These are phyloP conservation scores for Maccullochella peelii DNA, from an alignment of 2,113 vertebrate species.

Conservation along the genomic window DNA sequence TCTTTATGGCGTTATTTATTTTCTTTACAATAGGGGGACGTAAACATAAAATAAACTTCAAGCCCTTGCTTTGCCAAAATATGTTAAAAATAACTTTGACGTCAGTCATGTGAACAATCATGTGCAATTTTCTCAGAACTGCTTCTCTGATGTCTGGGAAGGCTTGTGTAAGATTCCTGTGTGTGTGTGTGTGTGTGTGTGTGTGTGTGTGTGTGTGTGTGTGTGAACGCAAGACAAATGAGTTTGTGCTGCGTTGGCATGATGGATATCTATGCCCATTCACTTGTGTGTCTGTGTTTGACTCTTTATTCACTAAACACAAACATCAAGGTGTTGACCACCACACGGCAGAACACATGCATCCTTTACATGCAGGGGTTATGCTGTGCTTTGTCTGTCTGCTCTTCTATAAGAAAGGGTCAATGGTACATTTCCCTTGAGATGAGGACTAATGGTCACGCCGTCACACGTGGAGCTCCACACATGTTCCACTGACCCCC, in stretches of 20 bases:
- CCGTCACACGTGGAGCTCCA: slow-evolving; percentile 27
- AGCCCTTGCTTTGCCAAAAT: slow-evolving; percentile 63
- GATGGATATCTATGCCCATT: slow-evolving; percentile 14
- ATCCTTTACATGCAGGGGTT: slow-evolving; percentile 20
- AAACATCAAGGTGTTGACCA: slow-evolving; percentile 9
- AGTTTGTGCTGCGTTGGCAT: slow-evolving; percentile 1
- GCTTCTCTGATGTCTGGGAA: slow-evolving; percentile 74
- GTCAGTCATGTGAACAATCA: slow-evolving; percentile 76
- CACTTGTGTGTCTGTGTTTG: slow-evolving; percentile 11
- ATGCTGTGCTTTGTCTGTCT: slow-evolving; percentile 26
- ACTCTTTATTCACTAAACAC: slow-evolving; percentile 17
- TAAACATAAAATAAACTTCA: slow-evolving; percentile 58
- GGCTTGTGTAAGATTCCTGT: slow-evolving; percentile 51
- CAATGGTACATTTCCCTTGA: slow-evolving; percentile 47
- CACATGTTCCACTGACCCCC: slow-evolving; percentile 47
- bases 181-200: slow-evolving; percentile 35
- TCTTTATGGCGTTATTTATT: slow-evolving; percentile 67
- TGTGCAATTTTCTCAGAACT: slow-evolving; percentile 68
- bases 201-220: slow-evolving; percentile 26
- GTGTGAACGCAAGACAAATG: slow-evolving; percentile 18
- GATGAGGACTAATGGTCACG: slow-evolving; percentile 21
- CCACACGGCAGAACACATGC: slow-evolving; percentile 2
- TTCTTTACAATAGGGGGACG: slow-evolving; percentile 59
- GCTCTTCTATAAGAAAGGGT: slow-evolving; percentile 40
- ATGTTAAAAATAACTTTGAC: slow-evolving; percentile 79